Conservation (phyloP, 2,797 vertebrate species). For the Macrochelys suwanniensis region DNA sequence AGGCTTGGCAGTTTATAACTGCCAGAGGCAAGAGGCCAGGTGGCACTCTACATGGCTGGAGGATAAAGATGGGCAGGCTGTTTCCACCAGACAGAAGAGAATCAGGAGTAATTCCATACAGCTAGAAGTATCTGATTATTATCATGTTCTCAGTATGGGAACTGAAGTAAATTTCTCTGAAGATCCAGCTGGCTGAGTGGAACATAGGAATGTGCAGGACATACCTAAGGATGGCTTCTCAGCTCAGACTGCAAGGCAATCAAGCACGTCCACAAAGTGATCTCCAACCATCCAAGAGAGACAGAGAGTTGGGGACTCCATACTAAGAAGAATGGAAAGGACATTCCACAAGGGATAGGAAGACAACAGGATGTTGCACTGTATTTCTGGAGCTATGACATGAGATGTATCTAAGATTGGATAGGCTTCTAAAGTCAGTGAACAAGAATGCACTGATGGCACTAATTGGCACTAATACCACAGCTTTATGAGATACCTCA, state of each 20-base stretch:
- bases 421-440: not conserved
- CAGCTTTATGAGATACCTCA: not conserved
- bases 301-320: not conserved
- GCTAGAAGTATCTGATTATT: not conserved
- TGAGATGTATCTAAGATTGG: not conserved
- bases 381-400: not conserved
- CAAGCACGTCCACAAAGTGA: not conserved
- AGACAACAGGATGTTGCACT: not conserved
- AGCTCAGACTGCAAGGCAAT: not conserved
- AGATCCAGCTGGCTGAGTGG: not conserved
- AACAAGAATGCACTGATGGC: not conserved
- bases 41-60: not conserved
- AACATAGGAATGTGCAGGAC: not conserved
- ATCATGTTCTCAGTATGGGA: not conserved
- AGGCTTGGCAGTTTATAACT: not conserved
- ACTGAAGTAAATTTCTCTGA: not conserved
- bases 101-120: not conserved
- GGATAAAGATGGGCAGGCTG: not conserved
- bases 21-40: not conserved
- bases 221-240: not conserved
- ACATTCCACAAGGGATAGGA: not conserved
- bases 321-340: not conserved
- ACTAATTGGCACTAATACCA: not conserved
- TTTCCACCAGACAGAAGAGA: not conserved
- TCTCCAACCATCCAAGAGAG: not conserved